A percentile compares a stretch with the other conserved stretches of the same genome.
Conservation (phyloP, 2,113 vertebrate species). For the Patagioenas fasciata region DNA sequence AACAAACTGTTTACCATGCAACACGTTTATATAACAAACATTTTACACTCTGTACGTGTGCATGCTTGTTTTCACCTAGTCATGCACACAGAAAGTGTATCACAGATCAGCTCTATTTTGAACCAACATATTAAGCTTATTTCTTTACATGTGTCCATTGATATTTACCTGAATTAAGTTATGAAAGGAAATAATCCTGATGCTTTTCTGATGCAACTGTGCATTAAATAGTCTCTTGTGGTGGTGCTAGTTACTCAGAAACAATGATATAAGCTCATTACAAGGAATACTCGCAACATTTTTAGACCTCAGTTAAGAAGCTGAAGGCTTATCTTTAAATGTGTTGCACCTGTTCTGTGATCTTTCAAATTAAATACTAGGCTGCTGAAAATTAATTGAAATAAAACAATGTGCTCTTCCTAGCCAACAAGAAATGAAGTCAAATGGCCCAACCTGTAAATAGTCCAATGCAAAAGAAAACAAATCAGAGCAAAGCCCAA, state of each 20-base stretch:
- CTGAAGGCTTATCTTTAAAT: background rate
- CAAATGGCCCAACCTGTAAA: background rate
- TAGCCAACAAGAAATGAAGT: background rate
- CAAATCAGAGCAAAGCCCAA: background rate
- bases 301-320: background rate
- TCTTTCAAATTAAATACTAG: background rate
- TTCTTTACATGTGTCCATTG: background rate
- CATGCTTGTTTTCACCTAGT: background rate
- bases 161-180: background rate
- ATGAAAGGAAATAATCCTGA: background rate
- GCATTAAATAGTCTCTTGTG: background rate
- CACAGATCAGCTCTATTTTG: background rate
- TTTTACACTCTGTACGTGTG: background rate
- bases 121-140: background rate
- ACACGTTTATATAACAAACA: background rate
- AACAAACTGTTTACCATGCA: background rate
- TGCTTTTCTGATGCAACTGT: background rate
- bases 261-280: background rate
- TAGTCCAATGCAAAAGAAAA: background rate
- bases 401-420: background rate
- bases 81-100: background rate
- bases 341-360: background rate
- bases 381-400: background rate
- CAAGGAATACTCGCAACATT: background rate
- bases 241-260: background rate